Percentiles rank a stretch among this genome's conserved stretches.
These are phyloP conservation scores for Calidris pugnax DNA, from an alignment of 2,113 vertebrate genomes.

Conservation along the genomic window DNA sequence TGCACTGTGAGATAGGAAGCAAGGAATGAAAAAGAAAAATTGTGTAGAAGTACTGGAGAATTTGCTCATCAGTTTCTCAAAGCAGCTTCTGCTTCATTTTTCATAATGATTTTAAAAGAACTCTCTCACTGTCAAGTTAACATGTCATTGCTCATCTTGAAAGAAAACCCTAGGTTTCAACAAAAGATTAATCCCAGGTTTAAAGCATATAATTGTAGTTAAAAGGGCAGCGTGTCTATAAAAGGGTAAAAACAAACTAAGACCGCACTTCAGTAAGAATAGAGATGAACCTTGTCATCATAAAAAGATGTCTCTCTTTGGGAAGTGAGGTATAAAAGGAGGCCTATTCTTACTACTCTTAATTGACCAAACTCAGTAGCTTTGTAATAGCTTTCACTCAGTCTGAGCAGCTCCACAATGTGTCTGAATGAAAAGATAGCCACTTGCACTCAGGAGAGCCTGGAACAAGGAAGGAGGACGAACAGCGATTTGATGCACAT, in stretches of 20 bases:
- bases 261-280: neutral
- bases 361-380: neutral
- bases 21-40: neutral
- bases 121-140: neutral
- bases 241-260: neutral
- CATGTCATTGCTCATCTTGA: neutral
- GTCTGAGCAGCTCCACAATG: neutral
- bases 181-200: neutral
- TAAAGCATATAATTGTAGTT: neutral
- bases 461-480: neutral
- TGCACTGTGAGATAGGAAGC: neutral
- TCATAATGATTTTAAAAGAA: neutral
- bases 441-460: neutral
- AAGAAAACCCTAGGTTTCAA: neutral
- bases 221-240: neutral
- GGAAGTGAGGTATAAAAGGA: neutral
- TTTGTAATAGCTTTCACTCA: neutral
- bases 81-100: neutral
- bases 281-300: neutral
- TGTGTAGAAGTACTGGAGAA: neutral
- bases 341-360: neutral
- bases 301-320: neutral
- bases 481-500: neutral
- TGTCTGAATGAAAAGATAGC: neutral
- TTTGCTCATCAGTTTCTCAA: neutral